Evolutionary conservation across 2,113 vertebrate genomes (phyloP), one percentile per base, ranked within the genome.

Genomic region (Malurus alboscapulatus): DNA sequence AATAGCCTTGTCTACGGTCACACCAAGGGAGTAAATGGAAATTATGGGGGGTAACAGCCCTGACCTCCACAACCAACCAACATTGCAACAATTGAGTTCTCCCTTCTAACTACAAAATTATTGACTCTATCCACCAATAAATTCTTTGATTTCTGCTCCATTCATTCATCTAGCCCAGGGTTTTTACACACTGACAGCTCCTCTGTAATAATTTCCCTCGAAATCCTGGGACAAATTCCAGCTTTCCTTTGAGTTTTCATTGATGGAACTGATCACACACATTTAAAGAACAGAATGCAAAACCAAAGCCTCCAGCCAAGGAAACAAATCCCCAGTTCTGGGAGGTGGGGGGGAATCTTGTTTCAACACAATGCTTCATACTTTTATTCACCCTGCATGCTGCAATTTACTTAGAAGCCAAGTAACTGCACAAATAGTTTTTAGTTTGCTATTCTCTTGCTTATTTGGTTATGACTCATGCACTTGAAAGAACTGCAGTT

Each of bases 151-250:
- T 89, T 78, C 30, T 75, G 29, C 42, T 65, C 26, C 58, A 85
- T 48, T 92, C 47, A 47, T 79, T 89, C 34, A 58, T 55, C 51
- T n/a, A 89, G 27, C 19, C 55, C 51, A 85, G 69, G 7, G 14
- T 68, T 94, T 78, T 89, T 74, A 51, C 26, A 88, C 1, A 10
- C 38, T 55, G 78, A 63, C 54, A 36, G 48, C 30, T 92, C 25
- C 20, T 75, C 68, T 50, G 36, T 50, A 85, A 85, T 54, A 1
- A 6, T 44, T 83, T 94, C 34, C 72, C 72, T 94, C 0, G 1
- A 92, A 91, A 86, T 71, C 40, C 79, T 88, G 53, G 93, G 75
- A 91, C 20, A 53, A 87, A 87, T 59, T 94, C 87, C 91, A 95
- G 72, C 36, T 90, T 89, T 90, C 51, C 71, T 89, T 66, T 6